Evolutionary conservation across 2,888 invertebrate species (phyloP), one percentile per base, ranked within the genome.

Genomic region (Lepetodrilus schrolli): DNA sequence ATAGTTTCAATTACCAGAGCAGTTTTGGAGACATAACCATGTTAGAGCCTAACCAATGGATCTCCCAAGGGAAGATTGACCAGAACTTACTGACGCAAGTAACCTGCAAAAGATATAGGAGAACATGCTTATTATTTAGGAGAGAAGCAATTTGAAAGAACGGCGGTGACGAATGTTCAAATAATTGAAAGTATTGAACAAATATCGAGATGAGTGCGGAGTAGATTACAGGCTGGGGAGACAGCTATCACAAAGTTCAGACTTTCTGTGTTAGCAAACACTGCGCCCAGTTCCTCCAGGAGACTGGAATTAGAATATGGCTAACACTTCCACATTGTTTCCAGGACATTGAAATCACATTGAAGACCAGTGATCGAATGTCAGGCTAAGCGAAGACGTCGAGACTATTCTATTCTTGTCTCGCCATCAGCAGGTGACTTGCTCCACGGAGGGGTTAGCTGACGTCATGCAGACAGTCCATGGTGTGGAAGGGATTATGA

Each of bases 1-100:
- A 34, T 58, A 30, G 58, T 58, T 58, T 58, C 58, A 58, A 58
- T 58, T 58, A 58, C 58, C 58, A 21, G 30, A 26, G 17, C 58
- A 17, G 34, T 34, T 58, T 30, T 34, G 34, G 4, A 23, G 10
- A 30, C 26, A 13, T 17, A 13, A 7, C 38, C 1, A 17, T 17
- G 43, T 43, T 43, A 8, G n/a, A 43, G n/a, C 4, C 3, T 43
- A 43, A 7, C 43, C 1, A 17, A 10, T 17, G n/a, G n/a, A n/a
- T n/a, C n/a, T n/a, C n/a, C n/a, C n/a, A n/a, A n/a, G n/a, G n/a
- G n/a, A n/a, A n/a, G n/a, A n/a, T n/a, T n/a, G n/a, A n/a, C n/a
- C n/a, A n/a, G n/a, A n/a, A n/a, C n/a, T n/a, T n/a, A n/a, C n/a
- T n/a, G n/a, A n/a, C n/a, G n/a, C n/a, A n/a, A n/a, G n/a, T n/a